Percentiles rank a stretch among this genome's conserved stretches.
phyloP scores from a whole-genome alignment of 92 coral and sea anemone genomes.

The Desmophyllum pertusum region DNA sequence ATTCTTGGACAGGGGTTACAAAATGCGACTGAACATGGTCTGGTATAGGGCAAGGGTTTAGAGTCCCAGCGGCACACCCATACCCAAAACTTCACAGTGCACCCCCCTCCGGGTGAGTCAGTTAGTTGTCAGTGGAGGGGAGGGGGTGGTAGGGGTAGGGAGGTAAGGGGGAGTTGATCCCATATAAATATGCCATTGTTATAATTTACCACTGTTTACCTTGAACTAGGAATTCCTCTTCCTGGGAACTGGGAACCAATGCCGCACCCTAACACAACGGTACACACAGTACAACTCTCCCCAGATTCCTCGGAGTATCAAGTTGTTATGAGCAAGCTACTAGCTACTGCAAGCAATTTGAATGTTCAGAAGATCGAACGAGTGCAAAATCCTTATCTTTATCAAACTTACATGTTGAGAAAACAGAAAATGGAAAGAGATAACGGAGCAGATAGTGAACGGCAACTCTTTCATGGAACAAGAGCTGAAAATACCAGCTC shows the following conservation, averaged over 20 bases:
- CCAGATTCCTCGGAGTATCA: constrained; percentile 70
- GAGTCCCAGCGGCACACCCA: too few relatives aligned
- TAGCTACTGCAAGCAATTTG: constrained; percentile 47
- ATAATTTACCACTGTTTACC: not conserved
- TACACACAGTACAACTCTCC: constrained; percentile 34
- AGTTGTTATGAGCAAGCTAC: constrained; percentile 33
- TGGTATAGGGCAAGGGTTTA: too few relatives aligned
- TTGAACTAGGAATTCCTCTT: constrained; percentile 25
- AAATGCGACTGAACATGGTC: too few relatives aligned
- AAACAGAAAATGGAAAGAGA: constrained; percentile 78
- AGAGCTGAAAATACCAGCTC: constrained; percentile 42
- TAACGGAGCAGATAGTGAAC: constrained; percentile 70
- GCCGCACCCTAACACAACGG: constrained; percentile 26
- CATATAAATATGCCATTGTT: not conserved
- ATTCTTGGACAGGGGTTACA: too few relatives aligned
- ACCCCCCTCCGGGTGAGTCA: too few relatives aligned
- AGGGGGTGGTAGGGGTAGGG: too few relatives aligned
- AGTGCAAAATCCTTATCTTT: constrained; percentile 78
- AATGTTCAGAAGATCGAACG: constrained; percentile 65
- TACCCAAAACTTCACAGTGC: too few relatives aligned
- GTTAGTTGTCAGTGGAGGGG: too few relatives aligned
- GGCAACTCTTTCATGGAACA: constrained; percentile 80
- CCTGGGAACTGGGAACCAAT: constrained; percentile 54
- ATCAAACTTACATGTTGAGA: constrained; percentile 53
- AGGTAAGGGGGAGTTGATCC: not conserved